Percentiles rank a stretch among this genome's conserved stretches.
phyloP scores from a whole-genome alignment of 2,113 vertebrate species.

The Stictonetta naevosa region DNA sequence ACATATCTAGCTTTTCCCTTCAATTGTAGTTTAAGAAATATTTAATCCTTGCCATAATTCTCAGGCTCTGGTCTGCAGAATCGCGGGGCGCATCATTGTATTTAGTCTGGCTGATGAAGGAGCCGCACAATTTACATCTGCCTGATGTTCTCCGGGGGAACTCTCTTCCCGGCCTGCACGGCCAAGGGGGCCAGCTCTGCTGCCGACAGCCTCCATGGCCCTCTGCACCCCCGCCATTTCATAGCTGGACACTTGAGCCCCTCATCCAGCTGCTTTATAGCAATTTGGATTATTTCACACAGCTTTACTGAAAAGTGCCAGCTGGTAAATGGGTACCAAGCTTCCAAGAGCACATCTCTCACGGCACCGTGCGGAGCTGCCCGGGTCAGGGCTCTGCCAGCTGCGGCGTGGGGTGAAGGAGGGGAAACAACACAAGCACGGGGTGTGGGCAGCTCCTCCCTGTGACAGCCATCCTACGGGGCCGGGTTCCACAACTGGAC shows the following conservation, averaged over 20 bases:
- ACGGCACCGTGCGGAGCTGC: too few species aligned
- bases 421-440: background rate
- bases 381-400: background rate
- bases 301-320: background rate
- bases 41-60: constrained; percentile 34
- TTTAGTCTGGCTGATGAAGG: background rate
- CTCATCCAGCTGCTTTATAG: fast-evolving
- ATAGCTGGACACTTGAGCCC: fast-evolving
- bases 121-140: background rate
- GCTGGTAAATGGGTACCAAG: too few species aligned
- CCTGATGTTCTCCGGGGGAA: background rate
- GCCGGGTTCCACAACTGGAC: fast-evolving
- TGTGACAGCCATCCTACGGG: fast-evolving
- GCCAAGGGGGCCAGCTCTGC: too few species aligned
- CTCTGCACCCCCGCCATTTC: fast-evolving
- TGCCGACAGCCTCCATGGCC: background rate
- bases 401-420: fast-evolving
- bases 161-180: fast-evolving
- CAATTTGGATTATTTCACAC: background rate
- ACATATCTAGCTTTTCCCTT: constrained; percentile 21
- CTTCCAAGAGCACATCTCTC: background rate
- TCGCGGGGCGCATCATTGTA: fast-evolving
- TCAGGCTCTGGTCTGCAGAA: background rate
- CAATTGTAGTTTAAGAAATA: constrained; percentile 54
- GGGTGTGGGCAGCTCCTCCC: fast-evolving